Base-by-base conservation (phyloP, 2,113 vertebrate genomes). In the Empidonax alnorum region DNA sequence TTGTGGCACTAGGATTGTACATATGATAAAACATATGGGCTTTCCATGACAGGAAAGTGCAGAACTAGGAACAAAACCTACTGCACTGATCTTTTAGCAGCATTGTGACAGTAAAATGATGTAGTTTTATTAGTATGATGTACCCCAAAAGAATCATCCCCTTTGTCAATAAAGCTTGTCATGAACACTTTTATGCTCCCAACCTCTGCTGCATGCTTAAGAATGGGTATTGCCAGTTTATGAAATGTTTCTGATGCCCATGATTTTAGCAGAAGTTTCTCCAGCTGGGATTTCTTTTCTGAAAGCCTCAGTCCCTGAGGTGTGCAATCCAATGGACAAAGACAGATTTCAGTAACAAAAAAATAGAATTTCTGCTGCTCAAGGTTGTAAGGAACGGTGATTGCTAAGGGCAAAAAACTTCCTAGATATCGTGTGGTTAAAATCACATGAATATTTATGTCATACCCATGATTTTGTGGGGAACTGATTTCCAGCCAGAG, bases 401-500 rank as follows among this genome's bases (percentile, higher is more conserved):
- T 82, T 61, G 39, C 72, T 44, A 87, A 72, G 30, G 53, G n/a
- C 80, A 78, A 85, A 73, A 94, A 53, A 14, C 20, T 68, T 79
- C 37, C 49, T 52, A 56, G 62, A n/a, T 73, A 52, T 11, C 1
- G 0, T 31, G 30, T 20, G 28, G 55, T 62, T 89, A 89, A 80
- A 91, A 69, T 94, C 31, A 53, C 20, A 31, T 39, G 4, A 85
- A 55, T 55, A 62, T 80, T 86, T 82, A 62, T 96, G 63, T 76
- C 76, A 58, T 59, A 41, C 8, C 41, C 20, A 6, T 62, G 65
- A 52, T 87, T 91, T 89, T 90, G 68, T 63, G 47, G 65, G 56
- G 86, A 84, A 42, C 63, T 71, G 72, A 85, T 92, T 94, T 93
- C 50, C 33, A 94, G 39, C 20, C 82, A 93, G 71, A 52, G 22